Base-by-base conservation (phyloP, 2,888 invertebrate species). In the Zonitis immaculata region DNA sequence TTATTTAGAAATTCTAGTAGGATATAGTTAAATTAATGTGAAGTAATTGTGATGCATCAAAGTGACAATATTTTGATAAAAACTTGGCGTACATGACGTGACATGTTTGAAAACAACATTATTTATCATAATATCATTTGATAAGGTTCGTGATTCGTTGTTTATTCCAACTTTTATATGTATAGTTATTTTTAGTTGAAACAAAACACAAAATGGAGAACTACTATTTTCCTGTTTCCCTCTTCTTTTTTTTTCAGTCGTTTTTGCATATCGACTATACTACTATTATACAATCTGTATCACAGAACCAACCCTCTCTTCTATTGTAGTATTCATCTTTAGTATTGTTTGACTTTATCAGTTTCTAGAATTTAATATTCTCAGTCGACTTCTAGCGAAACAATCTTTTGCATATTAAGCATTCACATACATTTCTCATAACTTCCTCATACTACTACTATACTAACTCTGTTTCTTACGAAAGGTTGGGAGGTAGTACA, bases 401-500 rank as follows among this genome's bases (percentile, higher is more conserved):
- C 64, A 64, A 62, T 64, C 63, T 63, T 64, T 64, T 63, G 64
- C 63, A 64, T 64, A 62, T 64, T 64, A 64, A 64, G 62, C 58
- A 55, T 57, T 56, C 59, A 54, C 62, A 64, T 63, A 64, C 62
- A 62, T 64, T 61, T 64, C 56, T 35, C 18, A 16, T 64, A 63
- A 58, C 56, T 58, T 54, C 56, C n/a, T n/a, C n/a, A n/a, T n/a
- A n/a, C n/a, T n/a, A n/a, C n/a, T n/a, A n/a, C n/a, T n/a, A n/a
- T n/a, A n/a, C n/a, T n/a, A n/a, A n/a, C n/a, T n/a, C n/a, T n/a
- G n/a, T n/a, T n/a, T n/a, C n/a, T n/a, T n/a, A n/a, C n/a, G n/a
- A n/a, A n/a, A n/a, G n/a, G n/a, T n/a, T n/a, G n/a, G n/a, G n/a
- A n/a, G n/a, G n/a, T n/a, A n/a, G n/a, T n/a, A n/a, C n/a, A n/a